phyloP scores from a whole-genome alignment of 2,888 invertebrate genomes.

The Ectobius pallidus region DNA sequence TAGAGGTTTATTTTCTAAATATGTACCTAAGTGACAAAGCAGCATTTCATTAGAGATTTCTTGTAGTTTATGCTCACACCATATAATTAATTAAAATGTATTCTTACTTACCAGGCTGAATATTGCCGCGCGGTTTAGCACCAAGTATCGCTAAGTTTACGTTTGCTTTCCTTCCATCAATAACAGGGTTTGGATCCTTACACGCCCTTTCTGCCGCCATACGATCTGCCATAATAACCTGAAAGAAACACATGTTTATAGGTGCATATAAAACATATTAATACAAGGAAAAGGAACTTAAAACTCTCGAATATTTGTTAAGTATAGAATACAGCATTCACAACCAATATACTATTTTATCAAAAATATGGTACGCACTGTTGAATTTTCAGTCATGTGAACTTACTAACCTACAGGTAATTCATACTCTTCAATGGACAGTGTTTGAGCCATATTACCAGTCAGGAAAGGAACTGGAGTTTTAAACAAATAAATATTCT shows the following conservation, averaged over 20 bases:
- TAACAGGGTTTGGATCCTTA: conserved; percentile 98
- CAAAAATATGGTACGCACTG: too few species aligned
- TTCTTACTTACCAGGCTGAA: conserved; percentile 72
- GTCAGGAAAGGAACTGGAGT: too few species aligned
- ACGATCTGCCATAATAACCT: conserved; percentile 98
- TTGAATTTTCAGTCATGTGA: too few species aligned
- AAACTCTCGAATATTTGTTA: not conserved
- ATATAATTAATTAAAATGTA: too few species aligned
- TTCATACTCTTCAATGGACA: too few species aligned
- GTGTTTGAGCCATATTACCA: too few species aligned
- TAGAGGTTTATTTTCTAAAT: too few species aligned
- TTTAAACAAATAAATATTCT: too few species aligned
- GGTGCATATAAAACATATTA: not conserved
- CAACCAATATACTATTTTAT: not conserved
- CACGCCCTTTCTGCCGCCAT: conserved; percentile 94
- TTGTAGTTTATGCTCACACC: too few species aligned
- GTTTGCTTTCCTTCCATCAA: conserved; percentile 97
- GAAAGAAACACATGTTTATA: conserved; percentile 49
- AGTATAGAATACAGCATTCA: not conserved
- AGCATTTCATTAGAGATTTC: too few species aligned
- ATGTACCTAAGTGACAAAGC: too few species aligned
- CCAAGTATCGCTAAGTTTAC: conserved; percentile 97
- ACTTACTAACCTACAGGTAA: too few species aligned
- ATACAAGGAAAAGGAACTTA: not conserved
- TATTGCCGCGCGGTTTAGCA: conserved; percentile 92